phyloP scores from a whole-genome alignment of 2,113 vertebrate genomes.

The Chaetorhynchus papuensis region DNA sequence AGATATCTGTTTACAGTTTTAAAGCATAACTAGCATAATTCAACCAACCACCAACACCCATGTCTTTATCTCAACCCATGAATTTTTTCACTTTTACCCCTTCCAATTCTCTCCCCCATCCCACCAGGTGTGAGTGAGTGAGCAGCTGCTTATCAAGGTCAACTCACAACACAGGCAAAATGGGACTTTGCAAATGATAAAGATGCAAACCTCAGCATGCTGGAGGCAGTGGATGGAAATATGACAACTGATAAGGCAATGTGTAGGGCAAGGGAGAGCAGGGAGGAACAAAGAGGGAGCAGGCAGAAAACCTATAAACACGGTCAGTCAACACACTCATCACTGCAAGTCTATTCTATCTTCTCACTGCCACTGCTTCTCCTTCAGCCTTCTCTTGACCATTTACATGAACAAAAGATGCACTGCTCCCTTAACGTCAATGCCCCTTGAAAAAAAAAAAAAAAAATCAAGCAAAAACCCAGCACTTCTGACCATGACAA shows the following conservation, averaged over 20 bases:
- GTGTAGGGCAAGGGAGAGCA: background rate
- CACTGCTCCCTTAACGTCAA: background rate
- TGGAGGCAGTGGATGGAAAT: background rate
- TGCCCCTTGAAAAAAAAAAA: background rate
- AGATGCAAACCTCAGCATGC: background rate
- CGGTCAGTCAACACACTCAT: background rate
- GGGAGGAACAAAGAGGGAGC: background rate
- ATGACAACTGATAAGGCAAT: background rate
- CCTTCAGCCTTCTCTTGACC: background rate
- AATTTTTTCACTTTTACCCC: background rate
- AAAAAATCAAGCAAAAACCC: background rate
- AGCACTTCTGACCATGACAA: background rate
- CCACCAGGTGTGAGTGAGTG: background rate
- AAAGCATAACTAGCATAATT: too few species aligned
- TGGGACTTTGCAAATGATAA: background rate
- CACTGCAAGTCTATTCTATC: background rate
- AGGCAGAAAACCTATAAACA: background rate
- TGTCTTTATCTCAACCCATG: background rate
- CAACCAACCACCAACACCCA: too few species aligned
- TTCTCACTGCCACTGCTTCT: background rate
- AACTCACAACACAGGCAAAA: background rate
- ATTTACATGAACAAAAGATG: background rate
- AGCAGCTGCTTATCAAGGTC: background rate
- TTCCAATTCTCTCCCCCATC: background rate
- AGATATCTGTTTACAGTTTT: too few species aligned